Base-by-base conservation (phyloP, 2,113 vertebrate species). In the Hippolais icterina region DNA sequence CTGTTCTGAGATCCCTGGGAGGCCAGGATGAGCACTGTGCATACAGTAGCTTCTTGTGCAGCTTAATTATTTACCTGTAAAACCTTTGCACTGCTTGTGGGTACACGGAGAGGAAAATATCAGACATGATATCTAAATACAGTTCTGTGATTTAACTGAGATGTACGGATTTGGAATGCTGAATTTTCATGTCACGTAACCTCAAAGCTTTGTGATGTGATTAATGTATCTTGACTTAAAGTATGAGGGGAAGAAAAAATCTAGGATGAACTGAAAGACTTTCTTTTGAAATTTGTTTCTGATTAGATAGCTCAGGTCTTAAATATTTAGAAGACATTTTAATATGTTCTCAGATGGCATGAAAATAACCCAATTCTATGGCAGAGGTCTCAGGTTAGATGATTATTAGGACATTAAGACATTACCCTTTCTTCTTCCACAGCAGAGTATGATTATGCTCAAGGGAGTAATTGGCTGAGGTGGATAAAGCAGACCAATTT, bases 141-240 rank as follows among this genome's bases (percentile, higher is more conserved):
- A 64, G 35, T 61, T 87, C 71, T 87, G 15, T 89, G 25, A n/a
- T 87, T 89, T 89, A 79, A 83, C n/a, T 74, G 64, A 84, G 47
- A 75, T 87, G 19, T 50, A 18, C 35, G 66, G 25, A 49, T 92
- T 84, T 68, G 25, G 33, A 75, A 54, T 68, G 61, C 47, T 90
- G 35, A 82, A 8, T 53, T 90, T 81, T 59, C 33, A 19, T 37
- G 56, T 47, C 56, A 78, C 3, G 2, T 59, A 79, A 68, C 23
- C 53, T 47, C 68, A 87, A 68, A 78, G 21, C 19, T 84, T 78
- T 89, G 16, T 82, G 16, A 54, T 75, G 23, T 63, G 52, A 66
- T 83, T 95, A 86, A 90, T 83, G 9, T 10, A 41, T 91, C 54
- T 81, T 85, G 93, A 85, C 39, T 77, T 88, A 59, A 91, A 12